Evolutionary conservation across 92 coral and sea anemone species (phyloP), one percentile per base, ranked within the genome.

Genomic region (Siderastrea radians): DNA sequence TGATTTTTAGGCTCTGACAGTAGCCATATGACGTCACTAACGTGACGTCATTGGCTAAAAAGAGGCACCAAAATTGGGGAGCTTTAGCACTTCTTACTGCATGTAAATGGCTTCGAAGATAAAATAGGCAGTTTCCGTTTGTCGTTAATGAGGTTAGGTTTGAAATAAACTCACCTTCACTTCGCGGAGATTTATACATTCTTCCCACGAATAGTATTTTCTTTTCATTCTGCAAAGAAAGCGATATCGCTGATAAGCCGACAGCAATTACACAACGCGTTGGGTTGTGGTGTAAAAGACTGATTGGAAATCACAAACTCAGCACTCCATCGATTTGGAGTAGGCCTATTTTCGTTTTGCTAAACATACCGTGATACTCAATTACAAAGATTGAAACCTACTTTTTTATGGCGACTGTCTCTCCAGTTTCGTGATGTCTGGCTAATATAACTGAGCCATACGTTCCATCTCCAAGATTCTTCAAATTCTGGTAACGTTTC

Each of bases 141-240:
- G 38, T 73, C 48, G 19, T 66, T 5, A 52, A 12, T 47, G 17
- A 43, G 44, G 5, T 38, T 9, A 26, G 7, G 65, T 77, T 83
- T 11, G 49, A 38, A 6, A 45, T 51, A 74, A 59, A 50, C 89
- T 55, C 75, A 97, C 99, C 96, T 97, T 97, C 10, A 97, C 99
- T 97, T 97, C 99, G 67, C 99, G 94, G 54, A 97, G 93, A 70
- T 87, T 96, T 48, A 97, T 89, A 70, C 99, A 97, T 76, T 97
- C 99, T 76, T 95, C 96, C 99, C 99, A 97, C 14, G 99, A 97
- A 82, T 93, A 97, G 76, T 87, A 97, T 82, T 97, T 97, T 79
- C 91, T 91, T 88, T 97, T 97, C 99, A 97, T 97, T 86, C 99
- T 97, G 78, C 62, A 90, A 80, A 85, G 43, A 44, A 65, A 58